A percentile compares a stretch with the other conserved stretches of the same genome.
phyloP scores from a whole-genome alignment of 2,113 vertebrate genomes.

The Solenodon paradoxus region DNA sequence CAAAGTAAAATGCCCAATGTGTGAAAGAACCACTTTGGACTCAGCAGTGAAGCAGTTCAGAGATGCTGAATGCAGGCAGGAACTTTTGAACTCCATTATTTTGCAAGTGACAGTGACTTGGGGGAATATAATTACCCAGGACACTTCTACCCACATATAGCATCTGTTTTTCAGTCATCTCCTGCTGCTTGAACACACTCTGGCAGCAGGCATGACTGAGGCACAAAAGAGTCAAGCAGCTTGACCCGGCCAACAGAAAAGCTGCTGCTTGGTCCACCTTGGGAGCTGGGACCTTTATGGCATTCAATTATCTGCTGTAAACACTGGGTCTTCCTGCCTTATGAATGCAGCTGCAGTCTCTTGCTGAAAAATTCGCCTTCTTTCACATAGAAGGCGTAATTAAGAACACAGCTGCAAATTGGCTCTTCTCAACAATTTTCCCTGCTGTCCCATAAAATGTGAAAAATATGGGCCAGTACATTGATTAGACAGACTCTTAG shows the following conservation, averaged over 20 bases:
- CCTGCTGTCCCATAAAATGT: slow-evolving; percentile 78
- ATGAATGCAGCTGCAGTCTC: slow-evolving; percentile 63
- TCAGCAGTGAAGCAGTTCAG: background rate
- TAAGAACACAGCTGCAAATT: slow-evolving; percentile 75
- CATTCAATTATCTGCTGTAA: slow-evolving; percentile 48
- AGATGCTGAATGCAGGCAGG: background rate
- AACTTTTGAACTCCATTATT: slow-evolving; percentile 52
- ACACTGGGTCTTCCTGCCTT: slow-evolving; percentile 52
- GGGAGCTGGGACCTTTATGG: slow-evolving; percentile 17
- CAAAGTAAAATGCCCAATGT: background rate
- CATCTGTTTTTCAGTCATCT: slow-evolving; percentile 14
- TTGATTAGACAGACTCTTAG: slow-evolving; percentile 76
- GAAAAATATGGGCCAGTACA: slow-evolving; percentile 75
- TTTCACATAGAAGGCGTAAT: slow-evolving; percentile 74
- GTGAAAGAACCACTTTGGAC: background rate
- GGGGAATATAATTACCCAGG: slow-evolving; percentile 56
- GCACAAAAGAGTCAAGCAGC: slow-evolving; percentile 8
- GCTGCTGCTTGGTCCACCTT: background rate
- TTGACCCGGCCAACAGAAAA: background rate
- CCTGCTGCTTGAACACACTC: slow-evolving; percentile 37
- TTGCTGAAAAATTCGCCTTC: slow-evolving; percentile 47
- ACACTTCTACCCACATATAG: background rate
- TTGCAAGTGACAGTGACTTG: slow-evolving; percentile 35
- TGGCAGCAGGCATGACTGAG: slow-evolving; percentile 10
- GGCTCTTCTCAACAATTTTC: slow-evolving; percentile 77